Base-by-base conservation (phyloP, 1,140 invertebrate genomes). In the Drosophila bocki region DNA sequence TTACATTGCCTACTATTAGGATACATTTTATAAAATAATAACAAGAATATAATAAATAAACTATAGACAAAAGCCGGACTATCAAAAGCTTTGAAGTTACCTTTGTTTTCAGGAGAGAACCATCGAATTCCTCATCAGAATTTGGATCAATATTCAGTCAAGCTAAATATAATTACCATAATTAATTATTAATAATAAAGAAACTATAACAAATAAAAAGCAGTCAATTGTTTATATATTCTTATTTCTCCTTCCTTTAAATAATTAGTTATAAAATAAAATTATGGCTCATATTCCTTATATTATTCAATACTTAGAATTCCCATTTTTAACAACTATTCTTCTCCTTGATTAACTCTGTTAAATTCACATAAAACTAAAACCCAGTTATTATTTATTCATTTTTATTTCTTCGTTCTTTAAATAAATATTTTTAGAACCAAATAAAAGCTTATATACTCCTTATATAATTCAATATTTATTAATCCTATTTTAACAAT, bases 1-100 rank as follows among this genome's bases (percentile, higher is more conserved):
- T 19, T 50, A 61, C 50, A 17, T 78, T 47, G 29, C 41, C 57
- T 61, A 74, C 59, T 61, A 50, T 44, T 63, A 33, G 45, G 50
- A 22, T 65, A 15, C 9, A 3, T 19, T 37, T 19, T 53, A 22
- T 37, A 29, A 37, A 35, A 9, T 45, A 33, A 39, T 37, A 37
- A 50, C 15, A 0, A 47, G 0, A 47, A 47, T 13, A 47, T 8
- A 8, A 47, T 7, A 26, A 13, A 26, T 22, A 13, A 22, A 8
- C 0, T 6, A 13, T 13, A 0, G 2, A 13, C 6, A 22, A 22
- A 32, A 32, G 32, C 32, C 32, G 32, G 32, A 1, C 0, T 33
- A 33, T 33, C 8, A 33, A 9, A 47, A 47, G 12, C 7, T 48
- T 29, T 4, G 9, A 26, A 5, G 9, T 26, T 7, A 1, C 7